These are phyloP conservation scores for Gari tellinella DNA, from an alignment of 2,888 invertebrate genomes.

Conservation along the genomic window DNA sequence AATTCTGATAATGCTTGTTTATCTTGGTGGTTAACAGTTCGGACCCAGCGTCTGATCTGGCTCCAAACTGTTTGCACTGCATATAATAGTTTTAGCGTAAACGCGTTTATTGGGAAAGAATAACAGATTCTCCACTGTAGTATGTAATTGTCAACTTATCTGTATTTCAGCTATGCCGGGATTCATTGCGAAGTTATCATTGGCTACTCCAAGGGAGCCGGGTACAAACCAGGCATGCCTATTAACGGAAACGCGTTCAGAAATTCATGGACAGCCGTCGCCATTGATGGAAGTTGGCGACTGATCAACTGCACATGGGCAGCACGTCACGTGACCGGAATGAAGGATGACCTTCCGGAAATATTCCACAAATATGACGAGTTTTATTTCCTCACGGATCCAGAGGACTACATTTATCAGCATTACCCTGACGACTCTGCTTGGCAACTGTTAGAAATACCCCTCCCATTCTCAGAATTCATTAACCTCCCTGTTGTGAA, in stretches of 20 bases:
- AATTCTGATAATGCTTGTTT: too few relatives aligned
- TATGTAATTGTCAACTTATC: background rate
- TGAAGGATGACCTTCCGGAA: conserved; percentile 77
- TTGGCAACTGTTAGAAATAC: conserved; percentile 85
- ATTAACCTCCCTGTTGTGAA: conserved; percentile 85
- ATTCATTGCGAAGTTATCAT: conserved; percentile 99
- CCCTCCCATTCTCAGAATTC: conserved; percentile 85
- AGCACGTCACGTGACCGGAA: conserved; percentile 88
- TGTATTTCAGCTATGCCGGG: conserved; percentile 93
- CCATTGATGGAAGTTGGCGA: conserved; percentile 98
- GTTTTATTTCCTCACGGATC: conserved; percentile 84
- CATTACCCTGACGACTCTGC: conserved; percentile 82
- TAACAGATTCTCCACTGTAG: too few relatives aligned
- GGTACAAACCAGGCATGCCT: conserved; percentile 95
- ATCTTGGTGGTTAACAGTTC: too few relatives aligned
- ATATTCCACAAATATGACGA: conserved; percentile 83
- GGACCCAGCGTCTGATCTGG: too few relatives aligned
- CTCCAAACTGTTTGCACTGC: too few relatives aligned
- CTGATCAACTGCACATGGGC: conserved; percentile 99
- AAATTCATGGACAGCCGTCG: conserved; percentile 99
- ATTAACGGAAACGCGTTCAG: conserved; percentile 88
- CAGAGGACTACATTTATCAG: conserved; percentile 83
- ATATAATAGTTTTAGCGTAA: too few relatives aligned
- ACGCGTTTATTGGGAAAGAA: too few relatives aligned
- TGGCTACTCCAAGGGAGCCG: conserved; percentile 99